Evolutionary conservation across 2,113 vertebrate species (phyloP), one percentile per base, ranked within the genome.

Genomic region (Tragulus kanchil): DNA sequence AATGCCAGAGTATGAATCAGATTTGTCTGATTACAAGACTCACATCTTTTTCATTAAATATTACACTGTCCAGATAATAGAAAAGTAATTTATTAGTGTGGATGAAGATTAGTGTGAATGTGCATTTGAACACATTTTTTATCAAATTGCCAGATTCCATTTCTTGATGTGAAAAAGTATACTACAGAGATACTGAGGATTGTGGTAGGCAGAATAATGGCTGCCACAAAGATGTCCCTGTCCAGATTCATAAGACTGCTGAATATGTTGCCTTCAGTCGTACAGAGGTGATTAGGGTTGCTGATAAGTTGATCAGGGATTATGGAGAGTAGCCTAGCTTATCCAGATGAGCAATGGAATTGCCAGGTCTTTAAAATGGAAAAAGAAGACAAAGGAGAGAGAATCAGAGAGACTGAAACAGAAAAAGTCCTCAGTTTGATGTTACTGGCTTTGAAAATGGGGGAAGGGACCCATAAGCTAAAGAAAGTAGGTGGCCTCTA

Each of bases 51-150:
- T n/a, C 31, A 67, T 2, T 65, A 8, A 85, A 10, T 81, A n/a
- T 90, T 16, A 75, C 4, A 82, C 25, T 17, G 4, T 52, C 45
- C 2, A 86, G 59, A 8, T 4, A 48, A 90, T 0, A 81, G 28
- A 50, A 88, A 28, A 89, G 25, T 14, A 56, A 25, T 23, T 73
- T 69, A 36, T 8, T 77, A 14, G 21, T 50, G 7, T 54, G 42
- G 25, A 77, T 50, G 48, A 52, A n/a, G 77, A 73, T 36, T 36
- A 36, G 36, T 28, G 62, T 64, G 62, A 3, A 61, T 65, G 81
- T 83, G 4, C 58, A 92, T 58, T 48, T 59, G 25, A 75, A 67
- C 15, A 61, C 9, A 71, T 16, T 67, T 94, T 94, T 94, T 79
- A 61, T 84, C 75, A 84, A 79, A 64, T 87, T 77, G 17, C 3